These are phyloP conservation scores for Buathra laborator DNA, from an alignment of 2,888 invertebrate genomes.

Conservation along the genomic window DNA sequence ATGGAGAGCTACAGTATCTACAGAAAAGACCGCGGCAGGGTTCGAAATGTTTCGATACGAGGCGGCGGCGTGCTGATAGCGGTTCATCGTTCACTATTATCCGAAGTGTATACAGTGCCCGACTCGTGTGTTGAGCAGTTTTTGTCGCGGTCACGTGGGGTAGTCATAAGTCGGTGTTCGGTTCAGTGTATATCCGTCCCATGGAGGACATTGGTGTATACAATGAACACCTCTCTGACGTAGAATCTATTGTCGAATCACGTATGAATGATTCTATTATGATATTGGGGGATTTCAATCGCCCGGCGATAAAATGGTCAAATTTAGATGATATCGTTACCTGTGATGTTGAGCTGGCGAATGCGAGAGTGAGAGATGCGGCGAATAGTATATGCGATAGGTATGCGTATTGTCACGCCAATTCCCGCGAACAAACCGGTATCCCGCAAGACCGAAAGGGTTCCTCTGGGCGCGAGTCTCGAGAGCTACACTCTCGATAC, in stretches of 20 bases:
- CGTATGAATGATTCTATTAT: background rate
- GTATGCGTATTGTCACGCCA: constrained; percentile 21
- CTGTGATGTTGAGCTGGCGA: no score
- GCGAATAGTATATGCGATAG: no score
- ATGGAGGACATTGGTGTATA: background rate
- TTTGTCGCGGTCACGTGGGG: background rate
- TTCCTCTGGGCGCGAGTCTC: no score
- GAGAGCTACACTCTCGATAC: no score
- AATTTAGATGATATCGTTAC: no score
- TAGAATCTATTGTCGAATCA: background rate
- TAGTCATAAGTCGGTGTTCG: background rate
- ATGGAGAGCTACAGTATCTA: background rate
- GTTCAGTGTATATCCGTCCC: background rate
- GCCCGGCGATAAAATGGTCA: no score
- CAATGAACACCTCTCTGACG: background rate
- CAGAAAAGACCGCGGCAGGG: background rate
- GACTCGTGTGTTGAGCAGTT: background rate
- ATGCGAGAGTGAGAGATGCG: no score
- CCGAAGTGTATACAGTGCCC: background rate
- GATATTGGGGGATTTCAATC: background rate
- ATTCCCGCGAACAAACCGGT: no score
- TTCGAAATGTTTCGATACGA: background rate
- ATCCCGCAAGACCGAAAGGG: no score
- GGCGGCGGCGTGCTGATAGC: background rate
- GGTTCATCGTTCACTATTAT: constrained; percentile 5